These are phyloP conservation scores for Drosophila nikananu DNA, from an alignment of 1,140 invertebrate genomes.

Conservation along the genomic window DNA sequence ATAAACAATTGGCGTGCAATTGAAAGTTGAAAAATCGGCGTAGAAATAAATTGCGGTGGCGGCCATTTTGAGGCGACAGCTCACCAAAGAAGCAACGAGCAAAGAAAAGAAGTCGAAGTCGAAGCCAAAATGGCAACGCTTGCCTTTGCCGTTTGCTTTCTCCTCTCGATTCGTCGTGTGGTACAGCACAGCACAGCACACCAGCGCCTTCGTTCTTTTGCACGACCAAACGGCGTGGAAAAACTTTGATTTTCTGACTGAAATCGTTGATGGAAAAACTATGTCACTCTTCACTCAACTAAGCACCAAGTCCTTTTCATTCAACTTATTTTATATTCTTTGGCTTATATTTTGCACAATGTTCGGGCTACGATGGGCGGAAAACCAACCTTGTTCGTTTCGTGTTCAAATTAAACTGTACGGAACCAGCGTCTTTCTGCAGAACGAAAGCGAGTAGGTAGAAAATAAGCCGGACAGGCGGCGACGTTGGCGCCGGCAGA, in stretches of 20 bases:
- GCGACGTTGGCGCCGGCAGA: conserved; percentile 19
- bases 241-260: conserved; percentile 8
- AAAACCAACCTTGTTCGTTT: conserved; percentile 69
- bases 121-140: conserved; percentile 67
- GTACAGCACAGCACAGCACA: conserved; percentile 30
- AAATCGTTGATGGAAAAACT: background rate
- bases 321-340: conserved; percentile 15
- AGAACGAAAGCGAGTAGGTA: conserved; percentile 55
- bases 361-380: conserved; percentile 2
- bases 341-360: conserved; percentile 31
- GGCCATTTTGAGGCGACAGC: conserved; percentile 35
- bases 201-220: conserved; percentile 7
- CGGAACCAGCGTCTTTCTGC: conserved; percentile 29
- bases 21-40: conserved; percentile 8
- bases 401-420: conserved; percentile 74
- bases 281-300: conserved; percentile 12
- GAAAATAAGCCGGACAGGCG: conserved; percentile 23
- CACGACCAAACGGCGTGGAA: background rate
- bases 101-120: conserved; percentile 35
- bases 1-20: conserved; percentile 7
- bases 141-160: conserved; percentile 33
- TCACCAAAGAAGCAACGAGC: conserved; percentile 30
- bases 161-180: conserved; percentile 46
- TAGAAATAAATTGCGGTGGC: conserved; percentile 15
- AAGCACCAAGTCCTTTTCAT: conserved; percentile 4